These are phyloP conservation scores for Picathartes gymnocephalus DNA, from an alignment of 2,113 vertebrate genomes.

Conservation along the genomic window DNA sequence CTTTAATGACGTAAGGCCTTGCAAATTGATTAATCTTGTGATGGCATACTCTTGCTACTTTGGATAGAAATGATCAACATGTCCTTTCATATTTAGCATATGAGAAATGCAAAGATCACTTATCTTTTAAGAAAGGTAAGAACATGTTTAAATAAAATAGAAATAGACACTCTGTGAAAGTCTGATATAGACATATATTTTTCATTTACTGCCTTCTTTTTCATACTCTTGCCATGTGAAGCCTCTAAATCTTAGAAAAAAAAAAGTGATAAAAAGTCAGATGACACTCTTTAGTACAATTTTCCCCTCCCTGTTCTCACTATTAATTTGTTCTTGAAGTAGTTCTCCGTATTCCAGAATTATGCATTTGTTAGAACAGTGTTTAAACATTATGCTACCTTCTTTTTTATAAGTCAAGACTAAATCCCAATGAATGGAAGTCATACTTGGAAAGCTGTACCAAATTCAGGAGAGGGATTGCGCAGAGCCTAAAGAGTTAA, in stretches of 20 bases:
- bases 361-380: background rate
- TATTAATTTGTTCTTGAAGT: background rate
- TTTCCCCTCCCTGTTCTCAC: background rate
- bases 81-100: constrained; percentile 22
- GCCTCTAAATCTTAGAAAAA: background rate
- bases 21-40: constrained; percentile 62
- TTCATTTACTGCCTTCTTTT: background rate
- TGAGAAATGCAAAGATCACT: background rate
- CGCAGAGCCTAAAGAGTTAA: background rate
- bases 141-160: background rate
- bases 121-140: background rate
- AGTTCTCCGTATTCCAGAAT: background rate
- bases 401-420: background rate
- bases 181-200: background rate
- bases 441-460: background rate
- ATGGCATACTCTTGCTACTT: constrained; percentile 55
- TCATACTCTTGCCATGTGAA: background rate
- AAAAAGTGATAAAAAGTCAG: background rate
- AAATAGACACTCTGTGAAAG: background rate
- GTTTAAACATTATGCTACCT: background rate
- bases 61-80: constrained; percentile 15
- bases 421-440: background rate
- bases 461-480: background rate
- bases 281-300: background rate
- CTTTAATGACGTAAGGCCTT: constrained; percentile 64